phyloP scores from a whole-genome alignment of 2,113 vertebrate species.

The Microcebus griseorufus region DNA sequence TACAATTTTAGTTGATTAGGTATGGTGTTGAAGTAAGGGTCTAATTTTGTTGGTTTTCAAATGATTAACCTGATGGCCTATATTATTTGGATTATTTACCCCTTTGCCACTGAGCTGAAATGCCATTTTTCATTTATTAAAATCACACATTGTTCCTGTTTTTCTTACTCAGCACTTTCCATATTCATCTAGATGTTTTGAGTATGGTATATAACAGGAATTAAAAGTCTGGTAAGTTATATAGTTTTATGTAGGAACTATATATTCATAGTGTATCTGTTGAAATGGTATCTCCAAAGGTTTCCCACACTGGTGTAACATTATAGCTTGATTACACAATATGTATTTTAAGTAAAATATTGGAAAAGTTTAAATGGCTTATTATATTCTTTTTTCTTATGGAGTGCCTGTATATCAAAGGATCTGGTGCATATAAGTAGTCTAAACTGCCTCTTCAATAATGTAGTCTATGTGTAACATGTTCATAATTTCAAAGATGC shows the following conservation, averaged over 20 bases:
- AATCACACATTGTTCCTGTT: not conserved
- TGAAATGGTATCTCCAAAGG: not conserved
- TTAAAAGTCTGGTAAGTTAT: not conserved
- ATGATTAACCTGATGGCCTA: not conserved
- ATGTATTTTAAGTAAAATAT: conserved; percentile 38
- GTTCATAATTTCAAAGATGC: not conserved
- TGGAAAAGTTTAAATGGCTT: not conserved
- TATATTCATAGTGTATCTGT: not conserved
- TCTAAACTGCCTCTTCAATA: not conserved
- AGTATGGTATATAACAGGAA: not conserved
- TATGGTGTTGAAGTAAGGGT: not conserved
- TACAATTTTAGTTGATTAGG: not conserved
- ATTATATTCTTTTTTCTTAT: not conserved
- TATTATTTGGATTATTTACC: not conserved
- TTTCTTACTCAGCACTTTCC: not conserved
- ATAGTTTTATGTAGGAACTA: not conserved
- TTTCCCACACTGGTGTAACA: not conserved
- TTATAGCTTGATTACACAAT: conserved; percentile 9
- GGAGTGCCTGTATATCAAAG: not conserved
- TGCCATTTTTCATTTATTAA: not conserved
- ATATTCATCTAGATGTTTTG: not conserved
- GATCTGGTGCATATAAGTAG: not conserved
- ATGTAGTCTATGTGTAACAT: not conserved
- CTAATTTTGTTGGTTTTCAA: not conserved
- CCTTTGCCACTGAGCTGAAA: not conserved